These are phyloP conservation scores for Procambarus virginalis DNA, from an alignment of 1,140 invertebrate species.

Conservation along the genomic window DNA sequence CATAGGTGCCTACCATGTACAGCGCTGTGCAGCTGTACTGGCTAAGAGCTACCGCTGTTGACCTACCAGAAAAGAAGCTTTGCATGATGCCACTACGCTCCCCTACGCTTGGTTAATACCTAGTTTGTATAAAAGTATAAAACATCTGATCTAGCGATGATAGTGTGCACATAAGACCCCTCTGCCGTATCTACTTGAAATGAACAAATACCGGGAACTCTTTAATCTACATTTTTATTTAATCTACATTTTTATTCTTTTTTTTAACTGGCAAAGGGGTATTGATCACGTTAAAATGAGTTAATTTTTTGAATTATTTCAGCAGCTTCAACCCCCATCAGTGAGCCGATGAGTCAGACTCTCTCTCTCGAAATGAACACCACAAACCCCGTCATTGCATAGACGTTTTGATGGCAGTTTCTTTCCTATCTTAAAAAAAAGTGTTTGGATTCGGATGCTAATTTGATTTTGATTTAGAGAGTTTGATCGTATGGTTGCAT, in stretches of 20 bases:
- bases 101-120: slow-evolving; percentile 34
- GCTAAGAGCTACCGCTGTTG: neutral
- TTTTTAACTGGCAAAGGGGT: neutral
- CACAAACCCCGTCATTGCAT: slow-evolving; percentile 16
- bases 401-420: slow-evolving; percentile 18
- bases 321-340: neutral
- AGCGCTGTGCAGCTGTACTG: neutral
- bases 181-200: neutral
- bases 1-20: neutral
- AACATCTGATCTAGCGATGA: slow-evolving; percentile 57
- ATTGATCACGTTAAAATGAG: slow-evolving; percentile 1
- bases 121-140: slow-evolving; percentile 66
- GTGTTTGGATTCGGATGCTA: slow-evolving; percentile 51
- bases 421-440: neutral
- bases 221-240: neutral
- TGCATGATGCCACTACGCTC: neutral
- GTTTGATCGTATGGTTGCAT: slow-evolving; percentile 11
- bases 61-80: slow-evolving; percentile 4
- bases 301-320: neutral
- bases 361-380: neutral
- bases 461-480: neutral
- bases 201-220: neutral
- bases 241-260: neutral
- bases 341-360: neutral
- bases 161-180: slow-evolving; percentile 8